Evolutionary conservation across 2,797 vertebrate species (phyloP).

Genomic region (Sandelia bainsii): DNA sequence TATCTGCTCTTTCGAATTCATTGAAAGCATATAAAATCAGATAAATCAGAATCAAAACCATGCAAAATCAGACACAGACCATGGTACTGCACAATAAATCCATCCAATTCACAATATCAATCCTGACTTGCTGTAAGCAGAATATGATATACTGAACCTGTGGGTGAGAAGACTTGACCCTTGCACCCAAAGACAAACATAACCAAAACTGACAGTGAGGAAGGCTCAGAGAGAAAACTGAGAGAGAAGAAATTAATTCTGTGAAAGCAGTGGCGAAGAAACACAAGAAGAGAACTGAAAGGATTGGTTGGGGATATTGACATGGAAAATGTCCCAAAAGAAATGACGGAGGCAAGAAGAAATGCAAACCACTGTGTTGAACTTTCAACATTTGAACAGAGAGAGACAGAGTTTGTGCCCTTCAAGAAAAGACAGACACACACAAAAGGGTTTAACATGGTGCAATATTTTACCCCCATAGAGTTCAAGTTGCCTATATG

Average conservation of each 20-base stretch:
- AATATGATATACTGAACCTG: accelerated
- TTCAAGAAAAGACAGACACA: conserved; percentile 37
- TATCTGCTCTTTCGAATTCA: too few species aligned
- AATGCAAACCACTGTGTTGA: neutral
- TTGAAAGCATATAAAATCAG: too few species aligned
- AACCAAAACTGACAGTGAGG: conserved; percentile 4
- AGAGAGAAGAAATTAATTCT: too few species aligned
- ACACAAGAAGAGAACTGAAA: neutral
- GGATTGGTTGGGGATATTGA: neutral
- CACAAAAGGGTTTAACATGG: neutral
- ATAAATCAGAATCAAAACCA: too few species aligned
- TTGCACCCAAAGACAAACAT: conserved; percentile 1
- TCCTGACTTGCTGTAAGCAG: neutral
- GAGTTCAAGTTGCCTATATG: conserved; percentile 52
- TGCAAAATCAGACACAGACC: too few species aligned
- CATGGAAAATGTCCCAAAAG: neutral
- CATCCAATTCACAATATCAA: neutral
- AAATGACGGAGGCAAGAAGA: neutral
- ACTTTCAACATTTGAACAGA: conserved; percentile 19
- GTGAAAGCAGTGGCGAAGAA: neutral
- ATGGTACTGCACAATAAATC: too few species aligned
- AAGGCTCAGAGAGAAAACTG: conserved; percentile 21
- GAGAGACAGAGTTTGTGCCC: conserved; percentile 52
- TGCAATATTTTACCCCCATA: neutral
- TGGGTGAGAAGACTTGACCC: neutral